Conservation (phyloP, 2,888 invertebrate species). For the Melikaiella ostensackeni region DNA sequence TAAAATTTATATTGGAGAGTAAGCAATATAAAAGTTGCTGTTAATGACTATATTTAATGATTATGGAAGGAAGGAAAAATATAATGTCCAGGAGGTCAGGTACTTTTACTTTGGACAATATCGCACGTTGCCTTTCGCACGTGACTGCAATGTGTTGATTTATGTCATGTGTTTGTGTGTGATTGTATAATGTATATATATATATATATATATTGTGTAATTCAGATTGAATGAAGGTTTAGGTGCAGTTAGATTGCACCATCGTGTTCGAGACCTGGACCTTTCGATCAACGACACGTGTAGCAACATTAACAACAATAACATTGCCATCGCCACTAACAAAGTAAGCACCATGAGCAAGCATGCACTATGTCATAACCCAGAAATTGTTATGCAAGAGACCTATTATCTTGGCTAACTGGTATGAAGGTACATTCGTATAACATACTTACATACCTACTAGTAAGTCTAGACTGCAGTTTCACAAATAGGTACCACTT, state of each 20-base stretch:
- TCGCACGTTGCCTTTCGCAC: slow-evolving; percentile 12
- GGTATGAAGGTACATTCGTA: slow-evolving; percentile 8
- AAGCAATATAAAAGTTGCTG: not conserved
- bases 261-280: slow-evolving; percentile 37
- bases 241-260: slow-evolving; percentile 54
- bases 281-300: slow-evolving; percentile 56
- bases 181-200: slow-evolving; percentile 41
- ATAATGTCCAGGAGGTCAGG: not conserved
- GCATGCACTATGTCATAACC: slow-evolving; percentile 35
- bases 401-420: not conserved
- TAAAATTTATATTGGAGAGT: no score
- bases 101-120: slow-evolving; percentile 17
- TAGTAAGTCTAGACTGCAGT: not conserved
- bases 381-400: slow-evolving; percentile 19
- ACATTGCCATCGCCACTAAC: slow-evolving; percentile 35
- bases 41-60: not conserved
- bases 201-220: slow-evolving; percentile 49
- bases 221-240: slow-evolving; percentile 51
- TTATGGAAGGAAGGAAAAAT: not conserved
- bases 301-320: slow-evolving; percentile 48
- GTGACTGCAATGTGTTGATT: slow-evolving; percentile 27
- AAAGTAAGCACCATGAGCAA: slow-evolving; percentile 4
- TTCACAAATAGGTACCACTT: not conserved
- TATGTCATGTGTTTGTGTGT: slow-evolving; percentile 13
- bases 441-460: not conserved